Conservation (phyloP, 2,113 vertebrate species). For the Hylia prasina region DNA sequence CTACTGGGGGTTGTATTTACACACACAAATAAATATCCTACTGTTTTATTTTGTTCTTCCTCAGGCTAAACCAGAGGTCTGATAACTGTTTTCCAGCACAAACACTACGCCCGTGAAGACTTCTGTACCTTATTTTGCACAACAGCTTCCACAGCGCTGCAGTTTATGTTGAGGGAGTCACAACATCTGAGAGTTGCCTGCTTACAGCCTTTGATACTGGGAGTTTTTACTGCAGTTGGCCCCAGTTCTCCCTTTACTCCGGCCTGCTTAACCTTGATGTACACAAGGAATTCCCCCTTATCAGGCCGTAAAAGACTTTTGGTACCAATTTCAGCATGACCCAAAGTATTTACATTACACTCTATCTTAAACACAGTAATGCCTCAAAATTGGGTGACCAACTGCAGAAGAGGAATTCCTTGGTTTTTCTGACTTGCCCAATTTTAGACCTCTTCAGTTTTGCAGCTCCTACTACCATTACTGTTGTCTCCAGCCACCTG, state of each 20-base stretch:
- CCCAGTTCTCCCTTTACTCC: background rate
- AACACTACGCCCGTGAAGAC: background rate
- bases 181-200: background rate
- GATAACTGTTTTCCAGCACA: background rate
- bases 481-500: background rate
- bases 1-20: background rate
- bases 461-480: background rate
- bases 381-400: background rate
- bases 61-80: background rate
- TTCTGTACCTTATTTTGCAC: background rate
- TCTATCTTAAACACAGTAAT: background rate
- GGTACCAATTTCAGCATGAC: background rate
- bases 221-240: background rate
- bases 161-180: background rate
- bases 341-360: background rate
- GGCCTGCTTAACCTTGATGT: background rate
- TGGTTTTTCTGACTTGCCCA: background rate
- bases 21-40: background rate
- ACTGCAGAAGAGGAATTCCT: background rate
- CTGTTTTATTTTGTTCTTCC: background rate
- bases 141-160: fast-evolving
- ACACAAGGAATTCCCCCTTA: background rate
- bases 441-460: background rate
- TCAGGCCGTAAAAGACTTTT: background rate
- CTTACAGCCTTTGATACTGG: background rate